Evolutionary conservation across 2,888 invertebrate species (phyloP).

Genomic region (Diaphora mendica): DNA sequence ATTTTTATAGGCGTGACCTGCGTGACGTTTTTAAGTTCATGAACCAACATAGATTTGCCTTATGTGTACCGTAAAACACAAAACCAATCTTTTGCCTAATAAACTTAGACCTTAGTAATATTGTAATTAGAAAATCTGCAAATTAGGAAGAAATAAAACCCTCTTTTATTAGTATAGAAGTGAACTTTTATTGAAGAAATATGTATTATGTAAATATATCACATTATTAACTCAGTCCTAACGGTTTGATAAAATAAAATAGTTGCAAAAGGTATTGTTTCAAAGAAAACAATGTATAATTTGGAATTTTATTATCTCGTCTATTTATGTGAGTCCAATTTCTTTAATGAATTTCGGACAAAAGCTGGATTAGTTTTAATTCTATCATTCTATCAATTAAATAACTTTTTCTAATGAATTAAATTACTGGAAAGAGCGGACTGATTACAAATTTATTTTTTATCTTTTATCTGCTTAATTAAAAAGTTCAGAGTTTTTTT

Average conservation of each 20-base stretch:
- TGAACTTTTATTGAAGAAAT: too few relatives aligned
- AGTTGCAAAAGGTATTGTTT: neutral
- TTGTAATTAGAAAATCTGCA: neutral
- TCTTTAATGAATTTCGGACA: slow-evolving; percentile 17
- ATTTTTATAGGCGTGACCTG: neutral
- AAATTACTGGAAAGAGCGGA: slow-evolving; percentile 4
- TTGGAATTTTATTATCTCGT: slow-evolving; percentile 14
- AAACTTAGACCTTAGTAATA: neutral
- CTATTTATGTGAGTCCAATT: slow-evolving; percentile 4
- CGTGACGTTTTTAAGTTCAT: neutral
- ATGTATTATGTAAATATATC: too few relatives aligned
- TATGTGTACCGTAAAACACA: neutral
- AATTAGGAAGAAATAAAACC: neutral
- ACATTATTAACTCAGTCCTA: too few relatives aligned
- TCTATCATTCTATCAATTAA: slow-evolving; percentile 16
- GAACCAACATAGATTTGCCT: neutral
- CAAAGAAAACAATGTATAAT: neutral
- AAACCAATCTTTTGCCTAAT: neutral
- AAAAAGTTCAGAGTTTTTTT: neutral
- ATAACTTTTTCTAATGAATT: slow-evolving; percentile 16
- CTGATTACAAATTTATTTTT: neutral
- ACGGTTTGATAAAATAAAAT: neutral
- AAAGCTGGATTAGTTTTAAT: slow-evolving; percentile 15
- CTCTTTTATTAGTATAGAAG: neutral
- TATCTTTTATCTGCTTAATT: neutral